Percentiles rank a stretch among this genome's conserved stretches.
phyloP scores from a whole-genome alignment of 1,140 invertebrate genomes.

The Pollicipes pollicipes region DNA sequence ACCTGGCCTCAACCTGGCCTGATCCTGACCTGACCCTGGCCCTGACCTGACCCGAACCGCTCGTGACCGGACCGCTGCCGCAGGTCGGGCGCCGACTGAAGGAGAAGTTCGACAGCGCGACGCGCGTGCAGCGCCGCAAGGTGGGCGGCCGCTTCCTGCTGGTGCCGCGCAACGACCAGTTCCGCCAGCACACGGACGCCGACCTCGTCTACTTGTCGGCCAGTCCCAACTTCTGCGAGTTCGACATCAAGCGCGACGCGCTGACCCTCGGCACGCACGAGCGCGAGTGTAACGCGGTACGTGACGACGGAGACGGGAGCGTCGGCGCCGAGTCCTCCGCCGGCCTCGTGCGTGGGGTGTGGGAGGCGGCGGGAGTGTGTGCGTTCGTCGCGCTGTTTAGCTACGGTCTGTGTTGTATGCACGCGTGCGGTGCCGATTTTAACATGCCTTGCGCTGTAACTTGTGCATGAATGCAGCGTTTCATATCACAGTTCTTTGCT shows the following conservation, averaged over 20 bases:
- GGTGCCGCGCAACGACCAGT: slow-evolving; percentile 21
- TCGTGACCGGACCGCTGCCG: too few relatives aligned
- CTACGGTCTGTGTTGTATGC: too few relatives aligned
- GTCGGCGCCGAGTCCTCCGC: too few relatives aligned
- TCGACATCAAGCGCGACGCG: slow-evolving; percentile 48
- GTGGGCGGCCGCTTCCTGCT: slow-evolving; percentile 21
- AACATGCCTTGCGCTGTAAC: too few relatives aligned
- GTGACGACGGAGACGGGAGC: slow-evolving; percentile 1
- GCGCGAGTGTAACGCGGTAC: slow-evolving; percentile 61
- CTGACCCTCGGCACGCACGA: slow-evolving; percentile 68
- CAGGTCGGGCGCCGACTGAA: slow-evolving; percentile 26
- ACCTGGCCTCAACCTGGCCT: slow-evolving; percentile 15
- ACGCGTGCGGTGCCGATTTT: too few relatives aligned
- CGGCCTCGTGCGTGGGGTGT: too few relatives aligned
- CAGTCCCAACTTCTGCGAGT: slow-evolving; percentile 71
- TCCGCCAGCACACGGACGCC: slow-evolving; percentile 24
- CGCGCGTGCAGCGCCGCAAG: slow-evolving; percentile 23
- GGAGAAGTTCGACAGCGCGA: slow-evolving; percentile 28
- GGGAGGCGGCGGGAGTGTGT: too few relatives aligned
- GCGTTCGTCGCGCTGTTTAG: too few relatives aligned
- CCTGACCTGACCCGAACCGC: too few relatives aligned
- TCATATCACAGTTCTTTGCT: too few relatives aligned
- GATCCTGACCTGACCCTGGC: slow-evolving; percentile 9
- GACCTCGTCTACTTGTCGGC: slow-evolving; percentile 67
- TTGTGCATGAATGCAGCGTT: too few relatives aligned